phyloP scores from a whole-genome alignment of 2,797 vertebrate genomes.

The Spinibarbus caldwelli region DNA sequence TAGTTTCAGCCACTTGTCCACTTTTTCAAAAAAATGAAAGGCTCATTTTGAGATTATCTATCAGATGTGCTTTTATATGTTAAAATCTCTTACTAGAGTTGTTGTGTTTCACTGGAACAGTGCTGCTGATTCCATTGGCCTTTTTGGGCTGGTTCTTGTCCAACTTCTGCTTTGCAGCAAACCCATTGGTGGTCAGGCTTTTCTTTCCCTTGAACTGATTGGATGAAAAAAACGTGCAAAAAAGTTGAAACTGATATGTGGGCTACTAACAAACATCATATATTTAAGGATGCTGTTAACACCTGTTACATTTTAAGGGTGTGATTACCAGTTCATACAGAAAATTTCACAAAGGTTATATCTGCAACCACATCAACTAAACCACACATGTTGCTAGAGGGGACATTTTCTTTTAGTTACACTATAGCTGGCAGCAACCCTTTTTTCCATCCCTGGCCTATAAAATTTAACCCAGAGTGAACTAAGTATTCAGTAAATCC shows the following conservation, averaged over 20 bases:
- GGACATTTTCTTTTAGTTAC: neutral
- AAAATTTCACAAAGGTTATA: conserved; percentile 56
- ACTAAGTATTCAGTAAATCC: conserved; percentile 3
- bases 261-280: neutral
- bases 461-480: conserved; percentile 4
- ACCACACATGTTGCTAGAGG: conserved; percentile 26
- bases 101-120: conserved; percentile 81
- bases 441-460: conserved; percentile 1
- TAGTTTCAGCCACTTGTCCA: conserved; percentile 43
- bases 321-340: conserved; percentile 64
- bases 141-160: conserved; percentile 84
- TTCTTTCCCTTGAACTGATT: conserved; percentile 90
- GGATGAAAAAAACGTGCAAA: conserved; percentile 31
- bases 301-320: conserved; percentile 46
- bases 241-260: neutral
- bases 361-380: conserved; percentile 28
- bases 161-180: conserved; percentile 82
- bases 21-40: conserved; percentile 15
- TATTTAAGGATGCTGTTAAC: conserved; percentile 11
- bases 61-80: neutral
- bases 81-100: conserved; percentile 84
- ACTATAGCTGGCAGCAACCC: neutral
- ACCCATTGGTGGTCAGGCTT: conserved; percentile 78
- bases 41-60: conserved; percentile 36
- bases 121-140: conserved; percentile 70